Base-by-base conservation (phyloP, 1,140 invertebrate genomes). In the Leptopilina clavipes region DNA sequence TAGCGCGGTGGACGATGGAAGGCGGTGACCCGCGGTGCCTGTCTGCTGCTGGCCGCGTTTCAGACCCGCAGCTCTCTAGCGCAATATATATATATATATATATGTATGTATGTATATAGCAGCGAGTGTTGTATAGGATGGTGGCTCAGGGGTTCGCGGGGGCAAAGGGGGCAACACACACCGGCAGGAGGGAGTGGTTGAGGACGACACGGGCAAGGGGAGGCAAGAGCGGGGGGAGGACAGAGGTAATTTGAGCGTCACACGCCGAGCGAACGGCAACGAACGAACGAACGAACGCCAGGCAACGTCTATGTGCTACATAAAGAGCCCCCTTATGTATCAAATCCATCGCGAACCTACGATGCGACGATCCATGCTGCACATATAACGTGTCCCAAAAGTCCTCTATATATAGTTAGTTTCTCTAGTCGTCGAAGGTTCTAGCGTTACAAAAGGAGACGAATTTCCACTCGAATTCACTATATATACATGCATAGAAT, bases 181-280 rank as follows among this genome's bases (percentile, higher is more conserved):
- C 18, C 43, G 78, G 56, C 70, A 18, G 43, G 76, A 59, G 70
- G 18, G 45, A 37, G 37, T 73, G 71, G 77, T 59, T 71, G 14
- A 76, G 76, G 59, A 74, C 48, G 70, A 52, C 74, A 73, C 75
- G 72, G 52, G 77, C 75, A 19, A 11, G 25, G 75, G 59, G 10
- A 52, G 31, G 25, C 72, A 12, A 45, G 65, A 52, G 25, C 25
- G 72, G 19, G 19, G 75, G 77, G 79, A 79, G 80, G 79, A 78
- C 81, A 75, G 81, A 77, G 83, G 81, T 88, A 90, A 89, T 90
- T 89, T 89, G 88, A 89, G 88, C 88, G 88, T 89, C 87, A 89
- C 89, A 89, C 88, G 88, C 87, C 86, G 87, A 89, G 88, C 85
- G 85, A 87, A 76, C 79, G 81, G 82, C 81, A 87, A 86, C 86